phyloP scores from a whole-genome alignment of 2,888 invertebrate genomes.

The Eupithecia vulgata region DNA sequence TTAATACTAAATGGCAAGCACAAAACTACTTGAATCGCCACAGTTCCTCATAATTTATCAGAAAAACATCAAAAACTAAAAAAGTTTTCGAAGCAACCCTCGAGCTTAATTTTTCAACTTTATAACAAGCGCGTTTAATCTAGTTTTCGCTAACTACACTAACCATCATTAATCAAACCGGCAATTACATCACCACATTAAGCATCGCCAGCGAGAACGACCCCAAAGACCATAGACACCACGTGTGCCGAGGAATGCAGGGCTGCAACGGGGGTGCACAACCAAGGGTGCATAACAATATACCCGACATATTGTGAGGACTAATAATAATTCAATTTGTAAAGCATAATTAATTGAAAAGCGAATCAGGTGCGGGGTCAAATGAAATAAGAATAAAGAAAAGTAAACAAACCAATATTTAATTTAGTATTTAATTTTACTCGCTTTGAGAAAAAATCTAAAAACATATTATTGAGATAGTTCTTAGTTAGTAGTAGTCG shows the following conservation, averaged over 20 bases:
- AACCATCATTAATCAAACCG: constrained; percentile 40
- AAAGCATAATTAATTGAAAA: constrained; percentile 50
- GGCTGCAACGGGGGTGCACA: constrained; percentile 42
- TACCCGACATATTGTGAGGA: constrained; percentile 55
- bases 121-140: background rate
- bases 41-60: background rate
- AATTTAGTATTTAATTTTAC: no score
- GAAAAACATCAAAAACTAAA: background rate
- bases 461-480: no score
- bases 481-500: no score
- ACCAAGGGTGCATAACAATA: constrained; percentile 61
- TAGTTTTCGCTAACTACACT: background rate
- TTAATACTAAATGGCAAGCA: no score
- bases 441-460: no score
- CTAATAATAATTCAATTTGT: constrained; percentile 68
- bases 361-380: constrained; percentile 47
- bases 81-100: background rate
- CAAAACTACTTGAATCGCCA: no score
- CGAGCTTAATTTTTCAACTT: background rate
- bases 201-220: constrained; percentile 40
- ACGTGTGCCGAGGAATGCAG: constrained; percentile 75
- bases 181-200: constrained; percentile 43
- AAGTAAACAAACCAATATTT: background rate
- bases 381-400: background rate
- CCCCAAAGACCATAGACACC: constrained; percentile 47